phyloP scores from a whole-genome alignment of 2,797 vertebrate genomes.

The Centroberyx gerrardi region DNA sequence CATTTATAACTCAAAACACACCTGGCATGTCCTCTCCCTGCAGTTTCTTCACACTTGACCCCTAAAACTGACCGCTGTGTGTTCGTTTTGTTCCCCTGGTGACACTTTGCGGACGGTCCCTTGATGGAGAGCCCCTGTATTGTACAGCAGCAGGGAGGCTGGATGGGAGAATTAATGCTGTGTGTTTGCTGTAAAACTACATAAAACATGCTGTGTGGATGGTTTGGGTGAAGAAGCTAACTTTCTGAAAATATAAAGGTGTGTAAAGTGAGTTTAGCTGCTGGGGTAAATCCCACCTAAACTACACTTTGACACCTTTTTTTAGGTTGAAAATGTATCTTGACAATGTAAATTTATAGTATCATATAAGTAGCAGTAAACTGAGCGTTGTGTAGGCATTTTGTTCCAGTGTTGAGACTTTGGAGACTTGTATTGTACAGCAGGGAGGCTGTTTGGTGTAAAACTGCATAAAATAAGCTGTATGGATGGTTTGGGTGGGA shows the following conservation, averaged over 20 bases:
- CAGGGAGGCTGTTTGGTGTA: constrained; percentile 12
- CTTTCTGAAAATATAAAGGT: too few species aligned
- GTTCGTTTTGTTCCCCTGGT: constrained; percentile 7
- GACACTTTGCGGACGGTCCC: constrained; percentile 67
- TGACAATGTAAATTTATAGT: too few species aligned
- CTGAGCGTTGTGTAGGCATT: neutral
- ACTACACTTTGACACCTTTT: too few species aligned
- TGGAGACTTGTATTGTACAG: constrained; percentile 36
- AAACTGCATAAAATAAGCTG: constrained; percentile 7
- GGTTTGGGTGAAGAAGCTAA: too few species aligned
- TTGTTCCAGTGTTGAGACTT: constrained; percentile 40
- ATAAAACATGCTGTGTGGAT: too few species aligned
- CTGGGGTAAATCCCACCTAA: too few species aligned
- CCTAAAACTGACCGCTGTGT: neutral
- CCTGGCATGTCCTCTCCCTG: neutral
- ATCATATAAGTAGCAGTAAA: too few species aligned
- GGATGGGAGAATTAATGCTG: constrained; percentile 17
- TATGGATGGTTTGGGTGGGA: too few species aligned
- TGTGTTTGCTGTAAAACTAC: constrained; percentile 7
- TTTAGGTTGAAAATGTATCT: too few species aligned
- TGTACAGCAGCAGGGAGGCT: constrained; percentile 14
- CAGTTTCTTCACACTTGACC: too few species aligned
- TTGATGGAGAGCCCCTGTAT: constrained; percentile 31
- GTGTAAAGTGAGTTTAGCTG: too few species aligned
- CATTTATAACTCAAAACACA: neutral